Evolutionary conservation across 2,888 invertebrate species (phyloP), one percentile per base, ranked within the genome.

Genomic region (Agrilus biguttatus): DNA sequence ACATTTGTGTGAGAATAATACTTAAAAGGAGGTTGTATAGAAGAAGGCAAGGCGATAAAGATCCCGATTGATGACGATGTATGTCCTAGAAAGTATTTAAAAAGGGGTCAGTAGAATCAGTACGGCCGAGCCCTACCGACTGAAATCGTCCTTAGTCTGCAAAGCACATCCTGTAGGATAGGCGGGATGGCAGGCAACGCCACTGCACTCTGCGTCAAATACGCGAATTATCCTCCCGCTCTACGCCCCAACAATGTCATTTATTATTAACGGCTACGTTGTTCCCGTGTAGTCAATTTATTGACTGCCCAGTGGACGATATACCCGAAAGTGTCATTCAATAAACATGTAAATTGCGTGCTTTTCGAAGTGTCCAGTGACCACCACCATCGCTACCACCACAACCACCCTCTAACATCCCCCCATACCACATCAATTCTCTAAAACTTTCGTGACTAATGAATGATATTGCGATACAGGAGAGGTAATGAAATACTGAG

Each of bases 201-300:
- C 56, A 51, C 52, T 53, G 48, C 51, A 52, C 57, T 55, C 51
- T 48, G 54, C 49, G 49, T 28, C 28, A 28, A 28, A 28, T 28
- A 28, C 28, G 28, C 28, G 28, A 28, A 28, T 28, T 28, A 28
- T 28, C 28, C 28, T 28, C 28, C 10, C 28, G 28, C 28, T 28
- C 28, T 55, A 59, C 62, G 60, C 62, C 61, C 60, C 58, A 56
- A 54, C 51, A 54, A 55, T 53, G 55, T 54, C 55, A 55, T 60
- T 52, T 55, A 59, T 57, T 57, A 59, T 61, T 59, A 57, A 59
- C 51, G 49, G 53, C 53, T 51, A 51, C 49, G 50, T 55, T 49
- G 51, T 49, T 48, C 48, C 50, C 48, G 49, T 50, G 54, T 53
- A 52, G 53, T 52, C 54, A 53, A 54, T 53, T 53, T 55, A 48